Conservation (phyloP, 2,113 vertebrate species). For the Dipodomys spectabilis region DNA sequence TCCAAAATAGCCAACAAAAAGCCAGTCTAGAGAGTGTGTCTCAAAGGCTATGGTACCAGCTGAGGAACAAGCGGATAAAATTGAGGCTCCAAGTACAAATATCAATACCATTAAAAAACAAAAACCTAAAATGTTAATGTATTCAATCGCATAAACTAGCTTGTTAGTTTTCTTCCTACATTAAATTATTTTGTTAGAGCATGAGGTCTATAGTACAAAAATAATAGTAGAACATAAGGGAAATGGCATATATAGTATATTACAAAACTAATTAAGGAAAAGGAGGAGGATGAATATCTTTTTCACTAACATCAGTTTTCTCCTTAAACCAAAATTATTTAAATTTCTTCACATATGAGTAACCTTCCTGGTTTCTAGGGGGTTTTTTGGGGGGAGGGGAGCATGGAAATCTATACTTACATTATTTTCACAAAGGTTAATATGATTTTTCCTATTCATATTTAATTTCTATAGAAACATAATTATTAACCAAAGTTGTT, state of each 20-base stretch:
- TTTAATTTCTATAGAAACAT: not conserved
- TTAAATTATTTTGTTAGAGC: not conserved
- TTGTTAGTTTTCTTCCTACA: not conserved
- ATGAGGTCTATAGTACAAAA: not conserved
- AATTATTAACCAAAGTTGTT: not conserved
- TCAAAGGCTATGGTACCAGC: too few relatives aligned
- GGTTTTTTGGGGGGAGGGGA: too few relatives aligned
- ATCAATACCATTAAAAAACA: too few relatives aligned
- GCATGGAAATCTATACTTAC: not conserved
- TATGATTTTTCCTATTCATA: not conserved
- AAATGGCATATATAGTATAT: not conserved
- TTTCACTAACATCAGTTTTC: constrained; percentile 4
- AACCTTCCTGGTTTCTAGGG: not conserved
- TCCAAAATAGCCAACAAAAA: too few relatives aligned
- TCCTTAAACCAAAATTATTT: not conserved
- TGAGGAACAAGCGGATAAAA: too few relatives aligned
- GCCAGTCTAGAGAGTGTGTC: too few relatives aligned
- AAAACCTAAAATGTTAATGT: not conserved
- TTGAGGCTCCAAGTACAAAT: too few relatives aligned
- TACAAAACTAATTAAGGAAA: constrained; percentile 6
- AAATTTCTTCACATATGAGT: not conserved
- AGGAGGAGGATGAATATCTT: not conserved
- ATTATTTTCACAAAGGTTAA: not conserved
- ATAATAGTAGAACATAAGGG: not conserved
- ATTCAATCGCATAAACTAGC: not conserved